These are phyloP conservation scores for Streptopelia turtur DNA, from an alignment of 2,797 vertebrate species.

Conservation along the genomic window DNA sequence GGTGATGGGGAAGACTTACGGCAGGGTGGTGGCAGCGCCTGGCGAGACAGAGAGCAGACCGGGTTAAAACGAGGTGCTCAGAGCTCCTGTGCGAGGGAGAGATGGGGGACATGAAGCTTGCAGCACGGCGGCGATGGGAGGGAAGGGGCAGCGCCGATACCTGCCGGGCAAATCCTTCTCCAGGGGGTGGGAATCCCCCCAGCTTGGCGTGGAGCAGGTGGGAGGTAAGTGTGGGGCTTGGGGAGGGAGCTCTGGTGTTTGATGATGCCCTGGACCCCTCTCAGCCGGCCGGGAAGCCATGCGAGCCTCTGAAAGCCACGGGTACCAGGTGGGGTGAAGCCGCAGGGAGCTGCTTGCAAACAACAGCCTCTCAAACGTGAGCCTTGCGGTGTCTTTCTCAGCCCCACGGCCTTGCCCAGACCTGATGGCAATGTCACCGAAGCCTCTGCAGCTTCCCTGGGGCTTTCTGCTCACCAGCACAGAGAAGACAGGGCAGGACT, in stretches of 20 bases:
- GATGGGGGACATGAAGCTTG: not conserved
- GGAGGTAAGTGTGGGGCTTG: slow-evolving; percentile 52
- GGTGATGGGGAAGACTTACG: not conserved
- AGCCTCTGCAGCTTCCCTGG: not conserved
- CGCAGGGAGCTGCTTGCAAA: not conserved
- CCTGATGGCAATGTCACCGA: accelerated
- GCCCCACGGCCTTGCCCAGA: not conserved
- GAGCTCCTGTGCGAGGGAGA: not conserved
- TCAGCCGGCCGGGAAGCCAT: accelerated
- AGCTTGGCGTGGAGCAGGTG: not conserved
- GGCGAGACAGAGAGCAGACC: not conserved
- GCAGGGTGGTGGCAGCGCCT: not conserved
- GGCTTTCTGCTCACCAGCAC: not conserved
- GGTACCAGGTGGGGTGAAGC: not conserved
- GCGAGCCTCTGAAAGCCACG: not conserved
- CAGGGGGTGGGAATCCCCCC: accelerated
- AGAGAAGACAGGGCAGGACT: accelerated
- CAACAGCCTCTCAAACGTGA: not conserved
- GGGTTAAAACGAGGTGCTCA: not conserved
- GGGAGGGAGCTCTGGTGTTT: not conserved
- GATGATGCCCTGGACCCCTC: accelerated
- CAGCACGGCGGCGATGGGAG: accelerated
- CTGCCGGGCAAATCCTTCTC: not conserved
- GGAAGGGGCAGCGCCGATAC: not conserved
- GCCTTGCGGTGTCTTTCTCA: not conserved